A percentile compares a stretch with the other conserved stretches of the same genome.
These are phyloP conservation scores for Amazona finschi DNA, from an alignment of 2,797 vertebrate genomes.

Conservation along the genomic window DNA sequence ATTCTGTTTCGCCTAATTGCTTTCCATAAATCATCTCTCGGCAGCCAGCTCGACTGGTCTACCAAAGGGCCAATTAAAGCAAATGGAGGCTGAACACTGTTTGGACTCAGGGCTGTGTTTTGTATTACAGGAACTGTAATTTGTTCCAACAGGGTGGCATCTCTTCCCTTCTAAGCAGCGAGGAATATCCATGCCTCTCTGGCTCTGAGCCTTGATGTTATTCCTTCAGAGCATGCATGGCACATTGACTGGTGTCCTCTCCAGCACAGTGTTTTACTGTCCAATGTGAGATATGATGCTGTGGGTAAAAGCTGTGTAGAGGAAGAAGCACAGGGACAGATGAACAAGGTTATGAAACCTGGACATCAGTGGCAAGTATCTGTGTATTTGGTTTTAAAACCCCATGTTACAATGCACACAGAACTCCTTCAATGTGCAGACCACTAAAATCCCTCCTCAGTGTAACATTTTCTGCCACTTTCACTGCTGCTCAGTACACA, in stretches of 20 bases:
- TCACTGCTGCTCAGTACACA: accelerated
- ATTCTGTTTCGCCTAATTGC: conserved; percentile 22
- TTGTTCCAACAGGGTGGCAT: not conserved
- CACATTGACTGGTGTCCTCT: accelerated
- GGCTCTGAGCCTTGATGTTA: not conserved
- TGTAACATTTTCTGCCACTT: not conserved
- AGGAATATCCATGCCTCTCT: not conserved
- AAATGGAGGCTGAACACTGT: not conserved
- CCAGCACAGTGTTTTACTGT: not conserved
- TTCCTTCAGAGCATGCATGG: not conserved
- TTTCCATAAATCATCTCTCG: conserved; percentile 22
- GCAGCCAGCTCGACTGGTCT: not conserved
- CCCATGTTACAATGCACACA: not conserved
- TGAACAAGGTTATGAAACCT: accelerated
- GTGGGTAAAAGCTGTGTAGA: not conserved
- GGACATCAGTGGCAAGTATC: accelerated
- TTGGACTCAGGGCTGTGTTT: not conserved
- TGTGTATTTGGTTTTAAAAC: not conserved
- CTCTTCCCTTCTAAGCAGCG: not conserved
- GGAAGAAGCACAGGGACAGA: not conserved
- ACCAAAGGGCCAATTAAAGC: not conserved
- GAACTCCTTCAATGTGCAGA: not conserved
- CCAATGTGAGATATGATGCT: accelerated
- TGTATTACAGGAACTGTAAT: not conserved
- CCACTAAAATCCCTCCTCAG: not conserved